These are phyloP conservation scores for Sinosuthora webbiana DNA, from an alignment of 2,113 vertebrate genomes.

Conservation along the genomic window DNA sequence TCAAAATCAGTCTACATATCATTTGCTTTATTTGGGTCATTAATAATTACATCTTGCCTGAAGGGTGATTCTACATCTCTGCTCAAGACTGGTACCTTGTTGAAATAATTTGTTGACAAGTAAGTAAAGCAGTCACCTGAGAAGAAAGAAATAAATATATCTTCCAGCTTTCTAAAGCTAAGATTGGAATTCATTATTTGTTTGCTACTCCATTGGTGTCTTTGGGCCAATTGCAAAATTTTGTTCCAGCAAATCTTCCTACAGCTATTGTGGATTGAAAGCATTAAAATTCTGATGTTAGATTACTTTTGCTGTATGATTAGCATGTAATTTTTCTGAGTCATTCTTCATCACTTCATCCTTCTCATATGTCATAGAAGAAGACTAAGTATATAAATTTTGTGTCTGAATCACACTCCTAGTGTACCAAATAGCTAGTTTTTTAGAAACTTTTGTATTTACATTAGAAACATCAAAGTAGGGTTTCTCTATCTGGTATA, in stretches of 20 bases:
- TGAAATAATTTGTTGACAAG: not conserved
- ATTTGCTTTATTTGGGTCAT: not conserved
- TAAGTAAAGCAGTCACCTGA: not conserved
- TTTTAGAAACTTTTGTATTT: not conserved
- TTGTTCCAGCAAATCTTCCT: not conserved
- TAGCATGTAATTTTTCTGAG: not conserved
- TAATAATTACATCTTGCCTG: not conserved
- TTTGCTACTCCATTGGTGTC: not conserved
- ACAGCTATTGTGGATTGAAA: not conserved
- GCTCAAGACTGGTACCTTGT: not conserved
- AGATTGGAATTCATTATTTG: not conserved
- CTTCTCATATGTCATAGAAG: not conserved
- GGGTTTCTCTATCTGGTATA: not conserved
- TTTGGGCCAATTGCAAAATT: not conserved
- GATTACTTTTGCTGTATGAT: not conserved
- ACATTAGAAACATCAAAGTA: not conserved
- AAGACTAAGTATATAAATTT: not conserved
- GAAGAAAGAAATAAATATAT: not conserved
- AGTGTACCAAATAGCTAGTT: not conserved
- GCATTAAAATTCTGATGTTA: not conserved
- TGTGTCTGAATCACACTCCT: not conserved
- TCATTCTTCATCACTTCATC: not conserved
- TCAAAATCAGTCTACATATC: not conserved
- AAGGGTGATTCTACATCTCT: not conserved
- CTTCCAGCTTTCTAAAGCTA: not conserved